These are phyloP conservation scores for Dendrocincla fuliginosa DNA, from an alignment of 2,797 vertebrate genomes.

Conservation along the genomic window DNA sequence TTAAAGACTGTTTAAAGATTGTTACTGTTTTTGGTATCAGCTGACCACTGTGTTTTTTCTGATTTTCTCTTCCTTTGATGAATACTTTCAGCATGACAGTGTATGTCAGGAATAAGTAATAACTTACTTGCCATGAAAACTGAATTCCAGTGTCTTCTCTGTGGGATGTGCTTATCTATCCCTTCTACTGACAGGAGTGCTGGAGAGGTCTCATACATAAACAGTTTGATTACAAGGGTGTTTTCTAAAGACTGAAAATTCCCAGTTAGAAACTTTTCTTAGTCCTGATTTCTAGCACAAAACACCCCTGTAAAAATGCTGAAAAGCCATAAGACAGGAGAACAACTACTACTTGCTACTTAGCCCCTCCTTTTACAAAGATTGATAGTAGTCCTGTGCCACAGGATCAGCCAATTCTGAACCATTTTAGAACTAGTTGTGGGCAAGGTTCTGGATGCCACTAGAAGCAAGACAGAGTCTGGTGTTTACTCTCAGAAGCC, in stretches of 20 bases:
- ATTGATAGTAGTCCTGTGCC: background rate
- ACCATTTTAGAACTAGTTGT: background rate
- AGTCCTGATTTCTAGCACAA: background rate
- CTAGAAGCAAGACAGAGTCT: background rate
- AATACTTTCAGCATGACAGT: background rate
- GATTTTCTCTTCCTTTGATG: background rate
- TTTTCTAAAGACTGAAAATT: background rate
- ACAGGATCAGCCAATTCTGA: background rate
- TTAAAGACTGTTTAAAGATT: background rate
- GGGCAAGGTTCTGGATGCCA: background rate
- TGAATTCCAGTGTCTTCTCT: background rate
- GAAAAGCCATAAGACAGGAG: background rate
- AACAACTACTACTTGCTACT: background rate
- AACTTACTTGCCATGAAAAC: background rate
- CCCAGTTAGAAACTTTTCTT: background rate
- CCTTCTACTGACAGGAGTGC: background rate
- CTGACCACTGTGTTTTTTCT: background rate
- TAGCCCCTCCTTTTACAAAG: background rate
- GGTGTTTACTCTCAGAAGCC: background rate
- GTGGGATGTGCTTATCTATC: background rate
- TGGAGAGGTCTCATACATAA: background rate
- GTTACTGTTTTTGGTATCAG: background rate
- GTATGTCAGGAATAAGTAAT: background rate
- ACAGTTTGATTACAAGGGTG: background rate
- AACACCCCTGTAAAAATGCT: background rate